Evolutionary conservation across 2,113 vertebrate species (phyloP), one percentile per base, ranked within the genome.

Genomic region (Gallinago media): DNA sequence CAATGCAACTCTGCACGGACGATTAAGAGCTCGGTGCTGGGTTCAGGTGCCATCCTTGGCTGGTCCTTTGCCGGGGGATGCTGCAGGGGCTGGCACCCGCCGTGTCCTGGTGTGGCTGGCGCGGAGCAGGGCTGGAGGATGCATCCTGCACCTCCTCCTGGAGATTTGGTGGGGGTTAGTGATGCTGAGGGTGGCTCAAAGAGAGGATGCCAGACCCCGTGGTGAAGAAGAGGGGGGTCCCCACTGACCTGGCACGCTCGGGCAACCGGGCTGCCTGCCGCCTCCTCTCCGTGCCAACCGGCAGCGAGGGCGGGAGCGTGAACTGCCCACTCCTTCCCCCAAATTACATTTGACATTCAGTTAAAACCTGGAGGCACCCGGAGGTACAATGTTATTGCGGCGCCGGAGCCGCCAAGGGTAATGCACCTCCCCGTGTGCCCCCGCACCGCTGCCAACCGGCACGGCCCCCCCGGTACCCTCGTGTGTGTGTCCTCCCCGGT

Each of bases 201-300:
- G 29, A 3, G 42, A 23, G n/a, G 50, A 20, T 79, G 65, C 25
- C 5, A 32, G 20, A 49, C 29, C 3, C 9, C 25, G 23, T 22
- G 4, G 21, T 25, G 58, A 4, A 32, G 36, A 2, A 2, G 14
- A 14, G 5, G 22, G 22, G 27, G 11, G 29, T 67, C 93, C 99
- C 98, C 3, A 34, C 83, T 21, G 79, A 23, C 98, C 98, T 1
- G 98, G 98, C 96, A 98, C 98, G 23, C 99, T 98, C 2, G 6
- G 22, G 36, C 73, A 56, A 42, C 20, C 18, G 20, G 67, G 56
- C 85, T 2, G 18, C 59, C 15, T 15, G 8, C 83, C 5, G 0
- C 59, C 44, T 34, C 76, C 44, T 34, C 76, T 61, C 81, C 11
- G 5, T 19, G 7, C 18, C 2, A 8, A 63, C 58, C 29, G 9